Evolutionary conservation across 2,113 vertebrate genomes (phyloP).

Genomic region (Dicerorhinus sumatrensis): DNA sequence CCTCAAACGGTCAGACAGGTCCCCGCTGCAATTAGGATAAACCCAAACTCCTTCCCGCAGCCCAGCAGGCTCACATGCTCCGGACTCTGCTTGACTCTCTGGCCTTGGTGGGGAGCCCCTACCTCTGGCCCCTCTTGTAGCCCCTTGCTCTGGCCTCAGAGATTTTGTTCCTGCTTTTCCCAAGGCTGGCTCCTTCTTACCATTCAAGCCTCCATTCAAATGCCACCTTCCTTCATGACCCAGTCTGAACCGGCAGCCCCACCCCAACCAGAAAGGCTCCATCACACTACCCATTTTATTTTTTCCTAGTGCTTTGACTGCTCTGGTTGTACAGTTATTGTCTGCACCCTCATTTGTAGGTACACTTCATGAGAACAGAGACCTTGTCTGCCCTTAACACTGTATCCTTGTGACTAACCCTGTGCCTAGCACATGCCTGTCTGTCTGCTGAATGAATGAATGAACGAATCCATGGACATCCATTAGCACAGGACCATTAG

Average conservation of each 20-base stretch:
- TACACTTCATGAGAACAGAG: neutral
- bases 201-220: neutral
- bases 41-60: neutral
- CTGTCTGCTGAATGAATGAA: neutral
- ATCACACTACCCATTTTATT: neutral
- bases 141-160: neutral
- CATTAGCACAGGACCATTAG: neutral
- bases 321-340: neutral
- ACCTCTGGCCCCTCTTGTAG: neutral
- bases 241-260: neutral
- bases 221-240: neutral
- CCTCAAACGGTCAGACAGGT: neutral
- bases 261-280: neutral
- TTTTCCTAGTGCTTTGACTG: neutral
- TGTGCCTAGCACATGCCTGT: neutral
- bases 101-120: neutral
- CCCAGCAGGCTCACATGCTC: too few species aligned
- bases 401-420: neutral
- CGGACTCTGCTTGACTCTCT: neutral
- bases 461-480: neutral
- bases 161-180: neutral
- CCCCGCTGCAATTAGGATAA: neutral
- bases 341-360: neutral
- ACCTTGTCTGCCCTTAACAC: neutral
- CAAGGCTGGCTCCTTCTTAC: neutral